These are phyloP conservation scores for Triops cancriformis DNA, from an alignment of 1,140 invertebrate genomes.

Conservation along the genomic window DNA sequence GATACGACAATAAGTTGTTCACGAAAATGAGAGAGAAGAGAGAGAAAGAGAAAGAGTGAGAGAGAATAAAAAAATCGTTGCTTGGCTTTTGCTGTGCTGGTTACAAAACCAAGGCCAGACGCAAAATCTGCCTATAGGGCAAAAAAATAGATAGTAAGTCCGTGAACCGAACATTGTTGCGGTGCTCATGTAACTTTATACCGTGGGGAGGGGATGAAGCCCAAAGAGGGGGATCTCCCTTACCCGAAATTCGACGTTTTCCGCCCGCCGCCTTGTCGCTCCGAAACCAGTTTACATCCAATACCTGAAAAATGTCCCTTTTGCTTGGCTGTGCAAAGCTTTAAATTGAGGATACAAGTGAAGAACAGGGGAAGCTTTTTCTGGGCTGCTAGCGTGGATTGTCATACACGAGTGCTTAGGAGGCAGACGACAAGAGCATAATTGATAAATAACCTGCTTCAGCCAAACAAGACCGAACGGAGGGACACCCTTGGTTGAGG, in stretches of 20 bases:
- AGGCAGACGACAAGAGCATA: neutral
- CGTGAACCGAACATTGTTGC: too few relatives aligned
- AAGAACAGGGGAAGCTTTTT: neutral
- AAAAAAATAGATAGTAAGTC: neutral
- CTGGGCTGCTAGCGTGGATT: neutral
- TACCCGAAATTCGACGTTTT: neutral
- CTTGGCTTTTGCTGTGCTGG: neutral
- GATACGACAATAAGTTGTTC: neutral
- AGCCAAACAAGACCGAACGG: neutral
- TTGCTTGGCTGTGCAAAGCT: neutral
- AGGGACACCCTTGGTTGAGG: too few relatives aligned
- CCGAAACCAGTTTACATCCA: neutral
- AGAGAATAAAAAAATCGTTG: slow-evolving; percentile 11
- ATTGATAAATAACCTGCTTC: slow-evolving; percentile 2
- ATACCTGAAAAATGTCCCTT: neutral
- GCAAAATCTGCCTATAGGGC: neutral
- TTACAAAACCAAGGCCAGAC: neutral
- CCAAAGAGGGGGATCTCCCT: neutral
- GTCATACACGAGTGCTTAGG: neutral
- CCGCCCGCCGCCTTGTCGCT: too few relatives aligned
- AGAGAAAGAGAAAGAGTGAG: slow-evolving; percentile 6
- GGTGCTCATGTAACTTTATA: too few relatives aligned
- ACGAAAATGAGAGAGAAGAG: neutral
- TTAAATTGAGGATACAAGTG: neutral
- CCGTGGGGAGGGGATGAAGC: neutral